A percentile compares a stretch with the other conserved stretches of the same genome.
These are phyloP conservation scores for Actenoides lindsayi DNA, from an alignment of 2,113 vertebrate species.

Conservation along the genomic window DNA sequence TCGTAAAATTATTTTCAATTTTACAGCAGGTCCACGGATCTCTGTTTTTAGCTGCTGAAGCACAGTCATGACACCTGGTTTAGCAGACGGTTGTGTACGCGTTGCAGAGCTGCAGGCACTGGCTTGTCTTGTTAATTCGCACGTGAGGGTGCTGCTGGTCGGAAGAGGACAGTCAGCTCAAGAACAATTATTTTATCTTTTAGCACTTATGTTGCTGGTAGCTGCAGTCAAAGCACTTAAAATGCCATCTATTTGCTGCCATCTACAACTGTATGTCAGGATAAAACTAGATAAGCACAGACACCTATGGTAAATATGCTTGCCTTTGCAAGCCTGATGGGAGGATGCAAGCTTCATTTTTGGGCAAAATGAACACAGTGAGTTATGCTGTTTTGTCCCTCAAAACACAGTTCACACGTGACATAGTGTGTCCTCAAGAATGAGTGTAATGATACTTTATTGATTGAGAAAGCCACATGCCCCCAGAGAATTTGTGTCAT, in stretches of 20 bases:
- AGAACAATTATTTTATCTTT: constrained; percentile 18
- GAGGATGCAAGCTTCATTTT: not conserved
- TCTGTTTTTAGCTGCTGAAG: not conserved
- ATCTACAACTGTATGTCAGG: not conserved
- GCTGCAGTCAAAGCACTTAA: not conserved
- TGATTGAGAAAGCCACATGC: constrained; percentile 37
- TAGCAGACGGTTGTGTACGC: not conserved
- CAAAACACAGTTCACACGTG: not conserved
- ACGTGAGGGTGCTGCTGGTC: not conserved
- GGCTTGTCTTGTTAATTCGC: not conserved
- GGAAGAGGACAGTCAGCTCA: not conserved
- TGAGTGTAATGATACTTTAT: constrained; percentile 25
- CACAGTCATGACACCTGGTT: not conserved
- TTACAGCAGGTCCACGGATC: not conserved
- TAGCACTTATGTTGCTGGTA: not conserved
- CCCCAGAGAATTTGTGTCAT: constrained; percentile 34
- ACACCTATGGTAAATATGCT: not conserved
- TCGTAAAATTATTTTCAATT: not conserved
- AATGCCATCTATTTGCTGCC: not conserved
- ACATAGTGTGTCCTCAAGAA: not conserved
- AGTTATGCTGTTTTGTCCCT: not conserved
- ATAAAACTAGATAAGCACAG: not conserved
- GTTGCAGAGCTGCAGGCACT: not conserved
- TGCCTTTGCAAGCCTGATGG: not conserved
- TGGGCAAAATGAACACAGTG: not conserved